Percentiles rank a stretch among this genome's conserved stretches.
Conservation (phyloP, 2,888 invertebrate genomes). For the Caenorhabditis macrosperma region DNA sequence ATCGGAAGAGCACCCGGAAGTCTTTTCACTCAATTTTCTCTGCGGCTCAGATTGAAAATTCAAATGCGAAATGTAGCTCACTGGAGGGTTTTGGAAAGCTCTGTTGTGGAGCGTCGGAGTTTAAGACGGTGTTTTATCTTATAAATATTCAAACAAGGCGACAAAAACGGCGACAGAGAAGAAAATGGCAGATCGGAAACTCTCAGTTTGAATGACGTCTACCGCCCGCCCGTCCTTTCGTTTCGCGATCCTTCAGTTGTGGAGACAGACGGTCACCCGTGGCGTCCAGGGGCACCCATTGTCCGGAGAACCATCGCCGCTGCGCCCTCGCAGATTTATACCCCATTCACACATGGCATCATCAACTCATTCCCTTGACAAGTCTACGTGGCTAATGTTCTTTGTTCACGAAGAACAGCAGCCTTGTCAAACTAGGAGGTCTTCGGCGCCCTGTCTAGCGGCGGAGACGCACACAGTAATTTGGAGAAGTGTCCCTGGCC, state of each 20-base stretch:
- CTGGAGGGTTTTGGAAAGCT: no score
- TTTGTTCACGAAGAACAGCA: conserved; percentile 36
- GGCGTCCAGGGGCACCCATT: conserved; percentile 19
- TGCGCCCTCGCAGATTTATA: conserved; percentile 43
- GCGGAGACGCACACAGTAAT: conserved; percentile 24
- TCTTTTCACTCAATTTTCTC: no score
- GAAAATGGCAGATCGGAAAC: background rate
- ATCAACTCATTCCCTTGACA: conserved; percentile 40
- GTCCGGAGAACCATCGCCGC: conserved; percentile 23
- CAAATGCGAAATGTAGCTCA: no score
- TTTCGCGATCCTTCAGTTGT: conserved; percentile 19
- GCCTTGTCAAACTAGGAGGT: conserved; percentile 39
- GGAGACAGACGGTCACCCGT: conserved; percentile 18
- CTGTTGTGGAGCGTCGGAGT: no score
- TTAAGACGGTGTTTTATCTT: background rate
- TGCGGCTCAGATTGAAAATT: no score
- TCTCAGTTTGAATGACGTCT: conserved; percentile 28
- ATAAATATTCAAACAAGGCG: background rate
- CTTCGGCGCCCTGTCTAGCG: conserved; percentile 21
- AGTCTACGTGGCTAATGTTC: conserved; percentile 52
- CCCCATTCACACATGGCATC: conserved; percentile 53
- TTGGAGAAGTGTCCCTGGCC: conserved; percentile 11
- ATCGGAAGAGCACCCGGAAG: no score
- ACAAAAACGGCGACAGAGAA: background rate
- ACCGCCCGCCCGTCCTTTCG: conserved; percentile 1